These are phyloP conservation scores for Diloba caeruleocephala DNA, from an alignment of 2,888 invertebrate genomes.

Conservation along the genomic window DNA sequence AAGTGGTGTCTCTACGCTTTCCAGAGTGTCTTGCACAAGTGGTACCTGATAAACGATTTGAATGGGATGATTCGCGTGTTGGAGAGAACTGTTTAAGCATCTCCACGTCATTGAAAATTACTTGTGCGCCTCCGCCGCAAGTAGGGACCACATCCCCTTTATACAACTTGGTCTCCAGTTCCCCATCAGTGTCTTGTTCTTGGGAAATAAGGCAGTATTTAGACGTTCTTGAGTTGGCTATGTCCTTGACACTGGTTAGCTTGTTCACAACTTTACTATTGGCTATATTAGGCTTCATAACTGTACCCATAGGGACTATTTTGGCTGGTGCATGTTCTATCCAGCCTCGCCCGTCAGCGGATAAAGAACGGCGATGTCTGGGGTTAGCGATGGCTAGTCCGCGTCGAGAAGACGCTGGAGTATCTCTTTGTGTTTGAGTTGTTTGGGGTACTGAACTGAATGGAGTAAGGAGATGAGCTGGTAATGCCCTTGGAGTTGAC, in stretches of 20 bases:
- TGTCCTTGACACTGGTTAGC: conserved; percentile 93
- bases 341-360: conserved; percentile 94
- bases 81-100: conserved; percentile 95
- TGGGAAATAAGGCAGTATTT: conserved; percentile 98
- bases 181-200: conserved; percentile 97
- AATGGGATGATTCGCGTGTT: conserved; percentile 73
- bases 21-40: conserved; percentile 81
- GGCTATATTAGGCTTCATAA: conserved; percentile 95
- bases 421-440: conserved; percentile 67
- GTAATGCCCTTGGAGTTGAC: conserved; percentile 81
- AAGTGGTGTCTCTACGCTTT: conserved; percentile 77
- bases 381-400: conserved; percentile 92
- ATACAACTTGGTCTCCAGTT: conserved; percentile 96
- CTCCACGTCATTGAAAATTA: conserved; percentile 98
- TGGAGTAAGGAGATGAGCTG: conserved; percentile 81
- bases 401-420: conserved; percentile 81
- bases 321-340: conserved; percentile 96
- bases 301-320: conserved; percentile 95
- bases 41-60: conserved; percentile 66
- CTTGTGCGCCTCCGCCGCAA: conserved; percentile 97
- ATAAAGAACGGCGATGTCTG: conserved; percentile 94
- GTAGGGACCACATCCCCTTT: conserved; percentile 99
- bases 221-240: conserved; percentile 91
- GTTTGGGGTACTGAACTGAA: conserved; percentile 73
- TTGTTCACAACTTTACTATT: conserved; percentile 95